Conservation (phyloP, 2,888 invertebrate genomes). For the Schrankia costaestrigalis region DNA sequence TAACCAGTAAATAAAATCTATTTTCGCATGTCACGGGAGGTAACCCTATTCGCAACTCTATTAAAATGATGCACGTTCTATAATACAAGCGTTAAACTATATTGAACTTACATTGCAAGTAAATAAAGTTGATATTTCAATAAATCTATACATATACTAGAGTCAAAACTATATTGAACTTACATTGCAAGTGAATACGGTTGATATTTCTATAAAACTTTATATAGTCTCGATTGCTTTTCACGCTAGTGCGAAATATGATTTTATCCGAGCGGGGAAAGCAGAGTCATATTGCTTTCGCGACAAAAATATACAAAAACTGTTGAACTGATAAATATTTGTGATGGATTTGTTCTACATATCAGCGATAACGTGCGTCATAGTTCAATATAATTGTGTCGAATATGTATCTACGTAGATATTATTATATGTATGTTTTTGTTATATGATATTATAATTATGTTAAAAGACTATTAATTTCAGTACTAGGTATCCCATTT, state of each 20-base stretch:
- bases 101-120: constrained; percentile 28
- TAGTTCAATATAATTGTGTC: no score
- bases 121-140: constrained; percentile 23
- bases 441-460: no score
- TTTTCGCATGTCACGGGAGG: background rate
- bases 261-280: constrained; percentile 61
- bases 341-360: constrained; percentile 16
- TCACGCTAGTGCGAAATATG: constrained; percentile 53
- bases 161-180: no score
- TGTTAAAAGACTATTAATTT: no score
- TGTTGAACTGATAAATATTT: constrained; percentile 19
- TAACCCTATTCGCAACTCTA: constrained; percentile 25
- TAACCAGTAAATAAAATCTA: background rate
- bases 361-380: no score
- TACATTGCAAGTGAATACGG: no score
- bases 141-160: constrained; percentile 2
- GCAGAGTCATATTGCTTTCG: constrained; percentile 48
- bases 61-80: constrained; percentile 33
- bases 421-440: no score
- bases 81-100: constrained; percentile 15
- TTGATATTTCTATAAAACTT: constrained; percentile 14
- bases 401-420: no score
- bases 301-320: constrained; percentile 26
- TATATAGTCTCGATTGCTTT: constrained; percentile 50
- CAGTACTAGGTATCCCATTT: no score